Base-by-base conservation (phyloP, 2,888 invertebrate species). In the Rhorus exstirpatorius region DNA sequence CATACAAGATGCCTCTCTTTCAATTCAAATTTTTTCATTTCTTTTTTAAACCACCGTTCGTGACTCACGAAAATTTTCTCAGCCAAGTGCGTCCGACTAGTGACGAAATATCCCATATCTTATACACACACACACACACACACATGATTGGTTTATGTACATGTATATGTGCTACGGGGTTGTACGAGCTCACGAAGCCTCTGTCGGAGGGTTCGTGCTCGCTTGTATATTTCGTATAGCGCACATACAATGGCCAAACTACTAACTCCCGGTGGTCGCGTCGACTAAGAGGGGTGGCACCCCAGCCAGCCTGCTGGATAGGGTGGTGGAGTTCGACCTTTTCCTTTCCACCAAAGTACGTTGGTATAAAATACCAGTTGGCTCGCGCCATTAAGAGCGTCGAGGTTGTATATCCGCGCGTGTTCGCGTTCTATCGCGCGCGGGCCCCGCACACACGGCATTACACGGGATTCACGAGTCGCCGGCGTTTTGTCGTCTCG, bases 281-380 rank as follows among this genome's bases (percentile, higher is more conserved):
- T 79, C 38, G 81, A 60, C 72, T 67, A 72, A 75, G 81, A 79
- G 82, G 81, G 82, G 84, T 76, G 83, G 82, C 79, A 81, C 84
- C 82, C 82, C 79, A 82, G 79, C 75, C 60, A 71, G 46, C 14
- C 41, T 55, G 55, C 79, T 61, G 78, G 81, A 83, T 46, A 55
- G 26, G 85, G 80, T 81, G 85, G 68, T 84, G 85, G 80, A 81
- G 84, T 63, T 61, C 49, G 76, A 65, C 71, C 65, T 79, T 68
- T 67, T 76, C 79, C 87, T 89, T 87, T 87, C 83, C 76, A 85
- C 83, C 71, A 85, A 86, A 79, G 81, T 84, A 84, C 87, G 89
- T 89, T 89, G 88, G 88, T 88, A 38, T 60, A n/a, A n/a, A n/a
- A 60, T 60, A 82, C 86, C 86, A 83, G 86, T 84, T 86, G 86